Evolutionary conservation across 2,888 invertebrate genomes (phyloP).

Genomic region (Pseudococcus viburni): DNA sequence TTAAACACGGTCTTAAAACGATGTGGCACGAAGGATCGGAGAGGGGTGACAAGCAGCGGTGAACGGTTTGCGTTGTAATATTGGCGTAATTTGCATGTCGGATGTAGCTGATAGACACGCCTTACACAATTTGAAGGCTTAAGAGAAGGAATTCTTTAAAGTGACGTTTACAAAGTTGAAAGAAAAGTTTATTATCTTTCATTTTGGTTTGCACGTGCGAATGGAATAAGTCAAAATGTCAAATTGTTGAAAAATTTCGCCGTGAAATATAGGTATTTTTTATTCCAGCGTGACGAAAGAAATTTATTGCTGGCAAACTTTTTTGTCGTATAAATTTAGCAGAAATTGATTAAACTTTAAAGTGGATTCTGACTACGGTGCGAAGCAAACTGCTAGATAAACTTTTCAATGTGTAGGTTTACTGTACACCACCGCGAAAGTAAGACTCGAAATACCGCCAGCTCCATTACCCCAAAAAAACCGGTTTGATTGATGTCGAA

Average conservation of each 20-base stretch:
- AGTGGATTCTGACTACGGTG: constrained; percentile 34
- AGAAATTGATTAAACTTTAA: constrained; percentile 56
- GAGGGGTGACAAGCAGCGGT: not conserved
- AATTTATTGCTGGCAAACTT: constrained; percentile 45
- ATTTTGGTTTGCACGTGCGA: constrained; percentile 56
- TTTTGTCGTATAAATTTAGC: constrained; percentile 55
- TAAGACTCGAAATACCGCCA: not conserved
- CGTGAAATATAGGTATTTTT: constrained; percentile 42
- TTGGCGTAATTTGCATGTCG: constrained; percentile 44
- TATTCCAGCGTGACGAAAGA: constrained; percentile 53
- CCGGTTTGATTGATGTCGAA: not conserved
- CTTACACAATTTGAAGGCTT: constrained; percentile 35
- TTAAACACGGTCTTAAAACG: constrained; percentile 15
- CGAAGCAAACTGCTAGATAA: not conserved
- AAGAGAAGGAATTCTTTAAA: constrained; percentile 51
- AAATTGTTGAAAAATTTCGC: constrained; percentile 55
- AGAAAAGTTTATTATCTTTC: constrained; percentile 52
- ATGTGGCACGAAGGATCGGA: not conserved
- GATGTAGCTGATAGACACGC: constrained; percentile 34
- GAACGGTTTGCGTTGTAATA: constrained; percentile 29
- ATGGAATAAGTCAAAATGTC: constrained; percentile 58
- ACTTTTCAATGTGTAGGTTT: constrained; percentile 13
- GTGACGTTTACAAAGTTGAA: constrained; percentile 51
- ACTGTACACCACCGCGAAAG: not conserved
- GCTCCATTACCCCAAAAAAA: not conserved